These are phyloP conservation scores for Lepidothrix coronata DNA, from an alignment of 2,113 vertebrate species.

Conservation along the genomic window DNA sequence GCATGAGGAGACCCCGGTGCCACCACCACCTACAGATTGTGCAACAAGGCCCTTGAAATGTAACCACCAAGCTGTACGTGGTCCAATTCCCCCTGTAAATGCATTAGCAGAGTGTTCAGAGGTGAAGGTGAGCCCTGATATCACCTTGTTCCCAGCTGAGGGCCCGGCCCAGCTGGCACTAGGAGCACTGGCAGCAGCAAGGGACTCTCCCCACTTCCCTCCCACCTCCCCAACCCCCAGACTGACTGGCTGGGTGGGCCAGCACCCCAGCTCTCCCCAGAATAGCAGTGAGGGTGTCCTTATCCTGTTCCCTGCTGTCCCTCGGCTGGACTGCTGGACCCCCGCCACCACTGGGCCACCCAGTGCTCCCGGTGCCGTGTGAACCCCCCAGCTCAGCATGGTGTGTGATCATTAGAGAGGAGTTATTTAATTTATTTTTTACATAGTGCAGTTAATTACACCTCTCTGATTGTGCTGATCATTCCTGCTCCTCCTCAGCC, in stretches of 20 bases:
- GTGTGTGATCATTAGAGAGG: not conserved
- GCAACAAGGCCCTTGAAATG: accelerated
- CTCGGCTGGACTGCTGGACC: accelerated
- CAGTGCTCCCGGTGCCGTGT: accelerated
- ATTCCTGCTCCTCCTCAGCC: not conserved
- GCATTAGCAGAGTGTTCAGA: accelerated
- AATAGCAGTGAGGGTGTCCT: accelerated
- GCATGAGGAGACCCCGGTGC: not conserved
- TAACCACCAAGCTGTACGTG: accelerated
- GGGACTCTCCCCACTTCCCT: not conserved
- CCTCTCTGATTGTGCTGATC: not conserved
- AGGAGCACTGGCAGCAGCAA: not conserved
- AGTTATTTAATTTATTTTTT: not conserved
- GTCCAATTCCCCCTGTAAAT: accelerated
- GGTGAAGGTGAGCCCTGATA: accelerated
- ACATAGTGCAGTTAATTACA: not conserved
- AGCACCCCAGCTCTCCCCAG: not conserved
- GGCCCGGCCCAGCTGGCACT: not conserved
- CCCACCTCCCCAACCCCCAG: not conserved
- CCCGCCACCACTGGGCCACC: not conserved
- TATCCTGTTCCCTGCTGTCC: accelerated
- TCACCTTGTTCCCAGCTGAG: not conserved
- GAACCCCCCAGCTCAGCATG: not conserved
- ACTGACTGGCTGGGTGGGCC: accelerated
- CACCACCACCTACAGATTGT: accelerated